These are phyloP conservation scores for Poeciliopsis turrubarensis DNA, from an alignment of 2,113 vertebrate species.

Conservation along the genomic window DNA sequence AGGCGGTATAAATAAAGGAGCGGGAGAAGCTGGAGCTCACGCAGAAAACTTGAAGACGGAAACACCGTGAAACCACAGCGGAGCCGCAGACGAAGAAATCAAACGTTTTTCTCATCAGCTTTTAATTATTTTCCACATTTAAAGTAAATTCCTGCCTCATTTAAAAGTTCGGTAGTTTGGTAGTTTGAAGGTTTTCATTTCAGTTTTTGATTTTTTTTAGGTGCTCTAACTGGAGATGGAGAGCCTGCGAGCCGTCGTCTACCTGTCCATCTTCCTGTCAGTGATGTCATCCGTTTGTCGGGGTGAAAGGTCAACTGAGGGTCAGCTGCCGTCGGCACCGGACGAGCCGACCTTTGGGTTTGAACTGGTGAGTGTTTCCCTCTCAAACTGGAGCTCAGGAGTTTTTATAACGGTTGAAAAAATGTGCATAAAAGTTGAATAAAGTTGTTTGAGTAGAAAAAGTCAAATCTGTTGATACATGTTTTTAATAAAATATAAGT, in stretches of 20 bases:
- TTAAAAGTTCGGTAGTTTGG: background rate
- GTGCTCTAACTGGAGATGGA: constrained; percentile 39
- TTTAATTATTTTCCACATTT: background rate
- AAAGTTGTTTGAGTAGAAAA: background rate
- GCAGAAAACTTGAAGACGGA: background rate
- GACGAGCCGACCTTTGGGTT: constrained; percentile 35
- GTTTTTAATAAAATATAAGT: background rate
- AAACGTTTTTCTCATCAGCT: background rate
- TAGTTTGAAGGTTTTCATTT: background rate
- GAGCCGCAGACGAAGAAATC: constrained; percentile 12
- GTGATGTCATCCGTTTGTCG: constrained; percentile 55
- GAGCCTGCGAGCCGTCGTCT: constrained; percentile 42
- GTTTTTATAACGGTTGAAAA: background rate
- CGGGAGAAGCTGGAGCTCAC: background rate
- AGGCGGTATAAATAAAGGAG: constrained; percentile 49
- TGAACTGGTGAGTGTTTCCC: constrained; percentile 59
- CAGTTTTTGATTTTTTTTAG: background rate
- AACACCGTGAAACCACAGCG: background rate
- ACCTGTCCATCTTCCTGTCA: constrained; percentile 63
- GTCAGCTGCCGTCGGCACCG: background rate
- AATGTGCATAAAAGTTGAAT: background rate
- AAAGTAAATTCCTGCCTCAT: constrained; percentile 19
- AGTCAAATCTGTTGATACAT: background rate
- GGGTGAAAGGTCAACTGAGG: constrained; percentile 56
- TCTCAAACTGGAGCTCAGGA: background rate